Conservation (phyloP, 2,797 vertebrate genomes). For the Microctenopoma lineatum region DNA sequence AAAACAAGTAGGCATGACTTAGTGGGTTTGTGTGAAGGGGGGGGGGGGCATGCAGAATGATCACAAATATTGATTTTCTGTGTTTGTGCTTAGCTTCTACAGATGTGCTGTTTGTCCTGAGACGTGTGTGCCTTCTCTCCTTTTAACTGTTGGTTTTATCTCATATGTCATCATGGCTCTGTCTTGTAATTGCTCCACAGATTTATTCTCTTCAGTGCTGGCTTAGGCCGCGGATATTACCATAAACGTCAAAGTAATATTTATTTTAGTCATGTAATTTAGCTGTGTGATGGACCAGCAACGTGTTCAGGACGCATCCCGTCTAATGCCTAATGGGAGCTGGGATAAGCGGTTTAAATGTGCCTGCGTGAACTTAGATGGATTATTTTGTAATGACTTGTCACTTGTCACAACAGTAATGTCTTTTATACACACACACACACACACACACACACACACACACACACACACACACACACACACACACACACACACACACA, state of each 20-base stretch:
- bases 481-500: slow-evolving; percentile 3
- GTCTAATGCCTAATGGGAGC: slow-evolving; percentile 31
- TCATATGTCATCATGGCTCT: background rate
- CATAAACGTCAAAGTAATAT: slow-evolving; percentile 13
- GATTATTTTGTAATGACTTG: slow-evolving; percentile 61
- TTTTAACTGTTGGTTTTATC: slow-evolving; percentile 6
- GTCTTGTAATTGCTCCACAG: background rate
- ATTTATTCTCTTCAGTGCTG: slow-evolving; percentile 19
- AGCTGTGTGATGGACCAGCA: slow-evolving; percentile 24
- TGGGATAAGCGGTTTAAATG: slow-evolving; percentile 47
- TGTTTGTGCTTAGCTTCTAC: slow-evolving; percentile 20
- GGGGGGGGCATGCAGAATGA: slow-evolving; percentile 22
- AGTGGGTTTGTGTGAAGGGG: slow-evolving; percentile 10
- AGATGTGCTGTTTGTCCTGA: slow-evolving; percentile 2
- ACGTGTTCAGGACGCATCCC: slow-evolving; percentile 13
- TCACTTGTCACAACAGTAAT: slow-evolving; percentile 30
- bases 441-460: slow-evolving; percentile 4
- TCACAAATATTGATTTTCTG: slow-evolving; percentile 51
- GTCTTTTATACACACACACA: slow-evolving; percentile 4
- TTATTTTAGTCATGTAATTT: slow-evolving; percentile 35
- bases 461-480: background rate
- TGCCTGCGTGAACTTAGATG: slow-evolving; percentile 41
- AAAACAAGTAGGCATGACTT: slow-evolving; percentile 47
- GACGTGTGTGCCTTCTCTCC: background rate
- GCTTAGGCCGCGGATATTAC: slow-evolving; percentile 23